A percentile compares a stretch with the other conserved stretches of the same genome.
Evolutionary conservation across 2,888 invertebrate genomes (phyloP).

Genomic region (Macrosiphum euphorbiae): DNA sequence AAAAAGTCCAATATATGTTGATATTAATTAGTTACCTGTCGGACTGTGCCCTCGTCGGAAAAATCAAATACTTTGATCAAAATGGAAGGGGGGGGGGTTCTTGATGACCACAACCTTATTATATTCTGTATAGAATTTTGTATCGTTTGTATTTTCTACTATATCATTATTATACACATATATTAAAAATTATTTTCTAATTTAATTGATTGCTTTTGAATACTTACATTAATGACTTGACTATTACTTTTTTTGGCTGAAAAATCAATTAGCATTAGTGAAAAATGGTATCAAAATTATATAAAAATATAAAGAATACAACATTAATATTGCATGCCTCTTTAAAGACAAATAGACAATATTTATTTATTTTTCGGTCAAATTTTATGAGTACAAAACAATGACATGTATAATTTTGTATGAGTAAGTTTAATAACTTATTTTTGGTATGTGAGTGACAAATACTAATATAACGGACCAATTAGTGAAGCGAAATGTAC

Average conservation of each 20-base stretch:
- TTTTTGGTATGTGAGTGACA: background rate
- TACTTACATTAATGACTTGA: background rate
- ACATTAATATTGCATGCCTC: background rate
- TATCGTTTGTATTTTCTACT: background rate
- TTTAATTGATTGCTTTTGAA: background rate
- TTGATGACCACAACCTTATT: background rate
- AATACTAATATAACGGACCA: background rate
- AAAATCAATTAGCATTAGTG: background rate
- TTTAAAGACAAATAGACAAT: background rate
- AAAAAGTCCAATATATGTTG: background rate
- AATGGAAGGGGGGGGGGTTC: background rate
- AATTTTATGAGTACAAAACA: background rate
- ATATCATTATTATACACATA: background rate
- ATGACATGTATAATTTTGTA: background rate
- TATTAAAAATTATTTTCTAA: background rate
- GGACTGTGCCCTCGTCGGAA: background rate
- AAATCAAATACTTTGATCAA: background rate
- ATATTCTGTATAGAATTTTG: background rate
- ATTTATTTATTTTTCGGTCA: background rate
- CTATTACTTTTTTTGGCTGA: background rate
- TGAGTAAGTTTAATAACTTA: background rate
- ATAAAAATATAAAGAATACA: background rate
- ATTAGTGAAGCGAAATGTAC: conserved; percentile 3
- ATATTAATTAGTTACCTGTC: background rate
- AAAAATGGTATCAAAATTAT: background rate